phyloP scores from a whole-genome alignment of 1,140 invertebrate species.

The Drosophila sechellia region DNA sequence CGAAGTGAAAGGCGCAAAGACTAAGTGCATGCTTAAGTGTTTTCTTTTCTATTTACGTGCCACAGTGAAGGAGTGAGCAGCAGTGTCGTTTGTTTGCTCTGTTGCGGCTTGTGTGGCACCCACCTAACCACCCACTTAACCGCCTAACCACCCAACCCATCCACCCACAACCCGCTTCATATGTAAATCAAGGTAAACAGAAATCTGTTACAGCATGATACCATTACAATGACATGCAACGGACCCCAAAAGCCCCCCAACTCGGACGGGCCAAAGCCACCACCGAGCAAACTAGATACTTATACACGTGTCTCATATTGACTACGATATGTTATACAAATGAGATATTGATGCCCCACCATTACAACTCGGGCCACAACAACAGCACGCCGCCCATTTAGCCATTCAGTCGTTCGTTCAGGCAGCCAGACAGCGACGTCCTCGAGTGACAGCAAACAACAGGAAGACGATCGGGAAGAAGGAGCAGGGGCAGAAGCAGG shows the following conservation, averaged over 20 bases:
- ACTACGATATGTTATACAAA: conserved; percentile 80
- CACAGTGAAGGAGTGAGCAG: conserved; percentile 55
- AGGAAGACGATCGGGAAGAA: conserved; percentile 10
- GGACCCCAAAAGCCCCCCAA: conserved; percentile 7
- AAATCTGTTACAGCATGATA: conserved; percentile 79
- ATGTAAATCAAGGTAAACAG: conserved; percentile 82
- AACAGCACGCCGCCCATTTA: conserved; percentile 13
- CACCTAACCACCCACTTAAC: background rate
- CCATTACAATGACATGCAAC: conserved; percentile 78
- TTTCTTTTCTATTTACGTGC: conserved; percentile 65
- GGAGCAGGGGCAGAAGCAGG: background rate
- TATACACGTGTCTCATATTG: conserved; percentile 77
- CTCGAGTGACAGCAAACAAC: conserved; percentile 44
- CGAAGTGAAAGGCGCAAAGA: conserved; percentile 73
- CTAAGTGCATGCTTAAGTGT: conserved; percentile 80
- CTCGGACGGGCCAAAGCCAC: conserved; percentile 4
- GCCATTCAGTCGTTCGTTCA: background rate
- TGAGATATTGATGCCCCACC: conserved; percentile 77
- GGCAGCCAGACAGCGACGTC: conserved; percentile 20
- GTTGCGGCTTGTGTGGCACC: conserved; percentile 48
- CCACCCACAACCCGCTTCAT: conserved; percentile 25
- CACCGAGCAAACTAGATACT: conserved; percentile 63
- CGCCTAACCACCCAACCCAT: background rate
- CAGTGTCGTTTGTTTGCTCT: conserved; percentile 52
- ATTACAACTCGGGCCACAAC: conserved; percentile 31